A percentile compares a stretch with the other conserved stretches of the same genome.
Evolutionary conservation across 2,888 invertebrate genomes (phyloP).

Genomic region (Pteria penguin): DNA sequence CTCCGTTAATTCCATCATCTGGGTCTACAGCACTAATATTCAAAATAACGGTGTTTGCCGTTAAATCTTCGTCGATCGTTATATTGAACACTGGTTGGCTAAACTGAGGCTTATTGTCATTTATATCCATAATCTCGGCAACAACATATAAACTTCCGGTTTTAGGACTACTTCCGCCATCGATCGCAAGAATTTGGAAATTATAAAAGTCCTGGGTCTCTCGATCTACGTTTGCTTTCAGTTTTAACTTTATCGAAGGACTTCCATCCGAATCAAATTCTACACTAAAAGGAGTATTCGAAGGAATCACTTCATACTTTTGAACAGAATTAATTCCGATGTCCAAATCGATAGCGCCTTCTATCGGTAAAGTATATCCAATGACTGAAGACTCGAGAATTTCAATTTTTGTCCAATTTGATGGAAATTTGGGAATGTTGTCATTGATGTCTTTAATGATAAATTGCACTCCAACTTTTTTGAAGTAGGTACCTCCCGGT

Average conservation of each 20-base stretch:
- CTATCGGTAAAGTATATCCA: conserved; percentile 52
- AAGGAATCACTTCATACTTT: conserved; percentile 54
- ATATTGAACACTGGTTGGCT: conserved; percentile 57
- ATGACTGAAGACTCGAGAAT: conserved; percentile 61
- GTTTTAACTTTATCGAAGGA: conserved; percentile 57
- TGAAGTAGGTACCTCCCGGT: conserved; percentile 60
- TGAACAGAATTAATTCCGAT: conserved; percentile 60
- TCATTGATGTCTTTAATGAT: conserved; percentile 68
- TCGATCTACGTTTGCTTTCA: conserved; percentile 60
- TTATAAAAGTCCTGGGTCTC: conserved; percentile 60
- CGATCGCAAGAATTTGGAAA: conserved; percentile 60
- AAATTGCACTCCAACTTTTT: conserved; percentile 62
- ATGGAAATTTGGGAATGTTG: conserved; percentile 63
- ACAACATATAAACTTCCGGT: conserved; percentile 55
- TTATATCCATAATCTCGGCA: conserved; percentile 60
- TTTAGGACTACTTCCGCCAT: conserved; percentile 57
- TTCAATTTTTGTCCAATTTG: conserved; percentile 48
- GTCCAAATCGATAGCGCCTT: conserved; percentile 62
- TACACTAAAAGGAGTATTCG: conserved; percentile 55
- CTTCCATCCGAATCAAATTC: conserved; percentile 56
- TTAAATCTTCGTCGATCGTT: conserved; percentile 57
- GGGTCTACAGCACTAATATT: conserved; percentile 90
- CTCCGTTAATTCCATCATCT: conserved; percentile 89
- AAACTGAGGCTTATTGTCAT: conserved; percentile 65
- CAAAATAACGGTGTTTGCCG: conserved; percentile 49